Evolutionary conservation across 2,888 invertebrate genomes (phyloP), one percentile per base, ranked within the genome.

Genomic region (Coenonympha glycerion): DNA sequence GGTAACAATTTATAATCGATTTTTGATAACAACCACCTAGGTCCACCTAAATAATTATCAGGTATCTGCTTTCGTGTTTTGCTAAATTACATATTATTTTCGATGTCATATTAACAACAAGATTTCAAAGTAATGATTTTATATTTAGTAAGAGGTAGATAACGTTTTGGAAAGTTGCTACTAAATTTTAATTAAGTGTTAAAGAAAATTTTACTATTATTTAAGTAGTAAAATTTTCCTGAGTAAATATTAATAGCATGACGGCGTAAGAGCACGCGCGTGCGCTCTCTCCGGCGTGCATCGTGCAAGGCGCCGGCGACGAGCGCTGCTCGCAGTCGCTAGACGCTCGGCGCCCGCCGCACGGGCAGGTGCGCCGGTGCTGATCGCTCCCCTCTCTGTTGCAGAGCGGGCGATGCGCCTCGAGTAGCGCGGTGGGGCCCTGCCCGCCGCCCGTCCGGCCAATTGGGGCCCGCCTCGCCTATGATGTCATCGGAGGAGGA

Each of bases 401-500:
- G 53, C 87, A 87, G 87, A 84, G 64, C 85, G 85, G 84, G 83
- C 84, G 81, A 82, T 83, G 86, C 82, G 80, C 72, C 78, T 71
- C 79, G 69, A 73, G 75, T 80, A 81, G 85, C 76, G 85, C 84
- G 85, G 82, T 77, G 79, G 85, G 87, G 87, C 77, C 73, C 70
- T 69, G 79, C 88, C 87, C 86, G 86, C 88, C 89, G 90, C 91
- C 88, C 85, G 90, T 89, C 85, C 90, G 91, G 92, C 93, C 93
- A 93, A 93, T 91, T 90, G 89, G 90, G 91, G 91, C 90, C 87
- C 90, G 90, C 88, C 90, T 91, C 90, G 93, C 94, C 90, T 91
- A 94, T 95, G 94, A 95, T 95, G 95, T 95, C 95, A 95, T 95
- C 95, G 93, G 95, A 95, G 93, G 95, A 95, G 94, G 95, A 95